Evolutionary conservation across 2,113 vertebrate genomes (phyloP), one percentile per base, ranked within the genome.

Genomic region (Pycnonotus jocosus): DNA sequence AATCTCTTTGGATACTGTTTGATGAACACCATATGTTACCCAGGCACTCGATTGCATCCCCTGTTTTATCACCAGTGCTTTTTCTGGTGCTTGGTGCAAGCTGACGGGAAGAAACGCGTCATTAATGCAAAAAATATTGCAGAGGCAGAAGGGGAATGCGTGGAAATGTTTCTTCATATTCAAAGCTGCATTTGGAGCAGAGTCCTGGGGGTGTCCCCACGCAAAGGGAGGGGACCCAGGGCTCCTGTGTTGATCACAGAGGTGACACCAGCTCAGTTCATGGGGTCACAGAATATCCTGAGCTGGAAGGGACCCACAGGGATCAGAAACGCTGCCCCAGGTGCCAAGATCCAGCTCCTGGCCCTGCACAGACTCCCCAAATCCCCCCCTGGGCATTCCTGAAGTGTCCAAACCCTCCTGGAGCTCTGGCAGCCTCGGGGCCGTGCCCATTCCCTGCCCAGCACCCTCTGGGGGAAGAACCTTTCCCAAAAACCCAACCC

Each of bases 311-410:
- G 30, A 28, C 24, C 31, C 31, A n/a, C 31, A 44, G 4, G 70
- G 70, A 21, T 33, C 57, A 77, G 16, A 38, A 60, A 15, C 1
- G 12, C 15, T 31, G 56, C 21, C n/a, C 54, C 42, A 58, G n/a
- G 54, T 30, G 54, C 54, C 42, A 37, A 37, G 12, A 38, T 50
- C 5, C 27, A 37, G 2, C 58, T 0, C 50, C 66, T 48, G 50
- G 0, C 38, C 15, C 47, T 87, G 64, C 28, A 0, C 38, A 51
- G 33, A 53, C 18, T 0, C 12, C 33, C 33, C 27, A 58, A 2
- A 30, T 3, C 60, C 86, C 68, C 23, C 2, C 57, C 56, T 65
- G 68, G 5, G 8, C 81, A 74, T 51, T 18, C 37, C 77, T 38
- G 17, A 22, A 51, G 51, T 57, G 11, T 11, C 51, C 77, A 17